Percentiles rank a stretch among this genome's conserved stretches.
phyloP scores from a whole-genome alignment of 2,888 invertebrate species.

The Tetragonisca angustula region DNA sequence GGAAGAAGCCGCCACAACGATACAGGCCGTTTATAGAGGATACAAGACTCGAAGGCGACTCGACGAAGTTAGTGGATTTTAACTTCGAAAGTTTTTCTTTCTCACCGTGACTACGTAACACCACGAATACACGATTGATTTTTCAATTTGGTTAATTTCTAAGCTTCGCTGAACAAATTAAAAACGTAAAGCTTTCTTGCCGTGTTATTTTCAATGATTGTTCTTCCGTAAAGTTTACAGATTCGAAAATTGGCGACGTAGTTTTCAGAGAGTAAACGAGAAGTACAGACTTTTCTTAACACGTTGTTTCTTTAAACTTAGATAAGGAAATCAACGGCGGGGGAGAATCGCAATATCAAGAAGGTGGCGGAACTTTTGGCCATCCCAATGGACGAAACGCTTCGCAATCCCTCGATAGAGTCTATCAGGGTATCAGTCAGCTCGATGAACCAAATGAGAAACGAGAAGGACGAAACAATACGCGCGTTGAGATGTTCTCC shows the following conservation, averaged over 20 bases:
- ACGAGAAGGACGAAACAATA: slow-evolving; percentile 43
- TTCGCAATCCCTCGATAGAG: slow-evolving; percentile 65
- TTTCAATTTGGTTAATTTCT: not conserved
- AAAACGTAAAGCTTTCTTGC: no score
- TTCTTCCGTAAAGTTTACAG: not conserved
- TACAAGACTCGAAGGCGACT: slow-evolving; percentile 77
- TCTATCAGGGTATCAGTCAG: slow-evolving; percentile 68
- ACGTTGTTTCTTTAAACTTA: slow-evolving; percentile 33
- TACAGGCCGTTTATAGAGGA: slow-evolving; percentile 81
- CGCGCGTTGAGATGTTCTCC: slow-evolving; percentile 43
- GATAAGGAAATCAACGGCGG: slow-evolving; percentile 70
- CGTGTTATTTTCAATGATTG: no score
- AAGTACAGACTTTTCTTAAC: not conserved
- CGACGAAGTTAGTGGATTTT: slow-evolving; percentile 71
- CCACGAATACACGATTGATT: not conserved
- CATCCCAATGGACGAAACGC: slow-evolving; percentile 55
- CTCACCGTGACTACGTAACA: not conserved
- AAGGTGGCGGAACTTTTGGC: slow-evolving; percentile 74
- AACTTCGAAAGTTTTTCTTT: not conserved
- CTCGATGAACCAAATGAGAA: slow-evolving; percentile 54
- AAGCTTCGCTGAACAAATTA: no score
- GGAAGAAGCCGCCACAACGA: slow-evolving; percentile 80
- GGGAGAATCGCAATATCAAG: slow-evolving; percentile 69
- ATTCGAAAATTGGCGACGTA: not conserved
- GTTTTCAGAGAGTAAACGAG: not conserved